A percentile compares a stretch with the other conserved stretches of the same genome.
Evolutionary conservation across 2,113 vertebrate species (phyloP).

Genomic region (Lynx canadensis): DNA sequence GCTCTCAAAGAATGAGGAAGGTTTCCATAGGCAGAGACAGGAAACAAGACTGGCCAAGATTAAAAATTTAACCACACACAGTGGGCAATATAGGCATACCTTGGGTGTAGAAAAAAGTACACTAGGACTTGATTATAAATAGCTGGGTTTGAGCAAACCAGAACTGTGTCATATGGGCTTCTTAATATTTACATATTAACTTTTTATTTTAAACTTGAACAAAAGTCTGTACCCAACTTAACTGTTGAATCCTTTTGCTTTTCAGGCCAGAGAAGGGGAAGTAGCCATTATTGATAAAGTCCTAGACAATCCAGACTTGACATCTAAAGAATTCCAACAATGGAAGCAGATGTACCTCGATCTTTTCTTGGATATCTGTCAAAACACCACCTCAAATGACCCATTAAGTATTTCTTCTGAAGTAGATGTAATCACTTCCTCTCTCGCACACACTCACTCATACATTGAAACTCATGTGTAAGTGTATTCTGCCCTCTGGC

Average conservation of each 20-base stretch:
- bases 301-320: constrained; percentile 95
- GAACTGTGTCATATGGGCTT: not conserved
- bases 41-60: not conserved
- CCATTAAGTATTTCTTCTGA: constrained; percentile 86
- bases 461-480: constrained; percentile 99
- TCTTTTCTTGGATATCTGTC: constrained; percentile 92
- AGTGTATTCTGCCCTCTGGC: constrained; percentile 76
- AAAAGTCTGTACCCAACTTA: not conserved
- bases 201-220: constrained; percentile 42
- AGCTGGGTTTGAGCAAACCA: not conserved
- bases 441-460: constrained; percentile 96
- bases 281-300: constrained; percentile 97
- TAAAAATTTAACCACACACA: not conserved
- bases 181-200: not conserved
- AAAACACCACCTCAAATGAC: constrained; percentile 84
- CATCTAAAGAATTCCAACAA: constrained; percentile 97
- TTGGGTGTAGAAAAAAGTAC: not conserved
- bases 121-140: not conserved
- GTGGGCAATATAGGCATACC: not conserved
- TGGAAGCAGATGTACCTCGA: constrained; percentile 98
- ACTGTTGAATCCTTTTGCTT: constrained; percentile 85
- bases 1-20: constrained; percentile 36
- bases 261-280: constrained; percentile 99
- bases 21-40: not conserved
- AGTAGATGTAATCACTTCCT: constrained; percentile 91